Evolutionary conservation across 23 tunicate genomes (phyloP).

Genomic region (Halocynthia aurantium): DNA sequence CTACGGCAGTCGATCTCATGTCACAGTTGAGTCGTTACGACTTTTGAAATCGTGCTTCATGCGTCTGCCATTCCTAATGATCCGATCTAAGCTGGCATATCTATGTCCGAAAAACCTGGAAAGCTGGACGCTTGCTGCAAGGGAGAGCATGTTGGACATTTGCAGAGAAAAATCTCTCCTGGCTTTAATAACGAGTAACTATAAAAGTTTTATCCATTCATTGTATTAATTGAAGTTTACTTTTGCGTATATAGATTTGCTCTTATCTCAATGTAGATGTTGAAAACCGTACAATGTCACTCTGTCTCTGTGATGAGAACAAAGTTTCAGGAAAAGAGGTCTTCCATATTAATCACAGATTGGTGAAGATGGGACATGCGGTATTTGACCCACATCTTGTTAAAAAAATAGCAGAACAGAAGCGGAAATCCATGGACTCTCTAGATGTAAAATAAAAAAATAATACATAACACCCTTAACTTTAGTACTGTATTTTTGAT

Average conservation of each 20-base stretch:
- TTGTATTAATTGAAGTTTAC: neutral
- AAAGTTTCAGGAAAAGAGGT: constrained; percentile 16
- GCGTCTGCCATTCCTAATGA: constrained; percentile 49
- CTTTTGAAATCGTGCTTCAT: constrained; percentile 32
- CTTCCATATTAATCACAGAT: constrained; percentile 48
- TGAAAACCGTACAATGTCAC: constrained; percentile 21
- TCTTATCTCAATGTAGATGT: constrained; percentile 16
- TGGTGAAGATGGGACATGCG: constrained; percentile 47
- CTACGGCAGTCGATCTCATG: constrained; percentile 66
- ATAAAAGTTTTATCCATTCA: neutral
- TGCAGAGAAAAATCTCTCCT: constrained; percentile 53
- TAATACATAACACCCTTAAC: too few relatives aligned
- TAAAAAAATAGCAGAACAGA: constrained; percentile 1
- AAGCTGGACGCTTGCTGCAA: constrained; percentile 36
- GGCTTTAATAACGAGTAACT: constrained; percentile 43
- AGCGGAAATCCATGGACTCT: neutral
- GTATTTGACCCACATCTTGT: constrained; percentile 20
- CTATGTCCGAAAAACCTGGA: constrained; percentile 38
- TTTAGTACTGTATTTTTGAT: too few relatives aligned
- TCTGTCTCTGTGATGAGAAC: constrained; percentile 55
- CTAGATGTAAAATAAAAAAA: too few relatives aligned
- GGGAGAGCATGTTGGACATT: constrained; percentile 41
- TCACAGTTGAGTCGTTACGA: constrained; percentile 38
- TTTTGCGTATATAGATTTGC: neutral
- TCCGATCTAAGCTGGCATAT: constrained; percentile 52